These are phyloP conservation scores for Tricholaema leucomelas DNA, from an alignment of 2,113 vertebrate genomes.

Conservation along the genomic window DNA sequence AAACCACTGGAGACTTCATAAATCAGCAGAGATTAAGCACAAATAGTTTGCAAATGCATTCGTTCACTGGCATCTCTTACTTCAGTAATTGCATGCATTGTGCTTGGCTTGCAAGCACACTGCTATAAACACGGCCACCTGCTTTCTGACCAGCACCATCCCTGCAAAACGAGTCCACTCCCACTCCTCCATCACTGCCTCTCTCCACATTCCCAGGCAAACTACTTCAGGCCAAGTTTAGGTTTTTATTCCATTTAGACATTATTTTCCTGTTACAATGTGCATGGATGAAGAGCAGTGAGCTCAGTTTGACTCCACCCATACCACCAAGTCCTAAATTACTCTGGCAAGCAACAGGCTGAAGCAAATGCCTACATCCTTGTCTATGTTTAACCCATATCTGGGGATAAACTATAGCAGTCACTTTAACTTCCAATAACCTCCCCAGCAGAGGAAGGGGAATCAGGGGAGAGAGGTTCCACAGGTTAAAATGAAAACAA, in stretches of 20 bases:
- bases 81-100: not conserved
- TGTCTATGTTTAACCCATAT: too few species aligned
- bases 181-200: not conserved
- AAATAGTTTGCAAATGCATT: slow-evolving; percentile 45
- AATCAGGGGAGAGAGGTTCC: too few species aligned
- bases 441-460: too few species aligned
- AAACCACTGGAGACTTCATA: slow-evolving; percentile 64
- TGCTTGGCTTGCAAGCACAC: not conserved
- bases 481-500: too few species aligned
- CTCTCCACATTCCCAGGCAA: not conserved
- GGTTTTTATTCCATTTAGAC: not conserved
- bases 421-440: too few species aligned
- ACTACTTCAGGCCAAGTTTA: not conserved
- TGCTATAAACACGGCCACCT: not conserved
- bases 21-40: slow-evolving; percentile 55
- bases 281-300: not conserved
- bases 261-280: not conserved
- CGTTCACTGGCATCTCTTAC: slow-evolving; percentile 34
- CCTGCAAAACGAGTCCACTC: not conserved
- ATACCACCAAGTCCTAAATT: not conserved
- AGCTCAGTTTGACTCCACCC: not conserved
- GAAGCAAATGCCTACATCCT: not conserved
- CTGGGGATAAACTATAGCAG: too few species aligned
- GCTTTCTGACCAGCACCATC: not conserved
- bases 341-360: not conserved